These are phyloP conservation scores for Raja brachyura DNA, from an alignment of 2,113 vertebrate genomes.

Conservation along the genomic window DNA sequence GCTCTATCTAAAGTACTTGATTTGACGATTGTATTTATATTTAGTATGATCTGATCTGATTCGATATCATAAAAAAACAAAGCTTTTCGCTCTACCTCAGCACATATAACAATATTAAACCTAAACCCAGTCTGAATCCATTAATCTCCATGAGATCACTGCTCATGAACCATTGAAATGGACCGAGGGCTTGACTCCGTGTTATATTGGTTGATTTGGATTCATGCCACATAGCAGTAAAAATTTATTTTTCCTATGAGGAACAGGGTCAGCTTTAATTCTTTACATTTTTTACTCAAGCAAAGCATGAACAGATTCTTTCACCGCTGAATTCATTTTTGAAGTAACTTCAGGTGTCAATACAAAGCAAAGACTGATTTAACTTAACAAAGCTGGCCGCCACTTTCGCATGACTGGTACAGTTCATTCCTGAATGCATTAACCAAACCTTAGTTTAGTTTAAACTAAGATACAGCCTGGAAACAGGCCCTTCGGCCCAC, in stretches of 20 bases:
- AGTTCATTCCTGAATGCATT: neutral
- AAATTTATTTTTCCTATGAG: neutral
- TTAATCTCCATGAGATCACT: neutral
- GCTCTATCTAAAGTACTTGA: too few species aligned
- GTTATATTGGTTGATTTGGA: neutral
- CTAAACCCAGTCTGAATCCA: too few species aligned
- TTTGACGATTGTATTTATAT: too few species aligned
- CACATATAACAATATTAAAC: too few species aligned
- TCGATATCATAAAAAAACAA: too few species aligned
- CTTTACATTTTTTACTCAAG: neutral
- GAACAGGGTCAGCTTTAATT: neutral
- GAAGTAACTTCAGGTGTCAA: neutral
- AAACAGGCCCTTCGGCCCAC: too few species aligned
- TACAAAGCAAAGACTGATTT: neutral
- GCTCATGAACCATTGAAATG: neutral
- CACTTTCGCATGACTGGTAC: neutral
- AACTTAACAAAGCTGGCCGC: neutral
- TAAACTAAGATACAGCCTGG: too few species aligned
- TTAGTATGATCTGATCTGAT: too few species aligned
- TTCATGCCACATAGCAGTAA: neutral
- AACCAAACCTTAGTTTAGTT: neutral
- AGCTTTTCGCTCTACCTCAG: neutral
- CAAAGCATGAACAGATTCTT: neutral
- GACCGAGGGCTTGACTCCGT: neutral
- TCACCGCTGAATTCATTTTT: slow-evolving; percentile 1